Evolutionary conservation across 2,888 invertebrate species (phyloP).

Genomic region (Chalcis sispes): DNA sequence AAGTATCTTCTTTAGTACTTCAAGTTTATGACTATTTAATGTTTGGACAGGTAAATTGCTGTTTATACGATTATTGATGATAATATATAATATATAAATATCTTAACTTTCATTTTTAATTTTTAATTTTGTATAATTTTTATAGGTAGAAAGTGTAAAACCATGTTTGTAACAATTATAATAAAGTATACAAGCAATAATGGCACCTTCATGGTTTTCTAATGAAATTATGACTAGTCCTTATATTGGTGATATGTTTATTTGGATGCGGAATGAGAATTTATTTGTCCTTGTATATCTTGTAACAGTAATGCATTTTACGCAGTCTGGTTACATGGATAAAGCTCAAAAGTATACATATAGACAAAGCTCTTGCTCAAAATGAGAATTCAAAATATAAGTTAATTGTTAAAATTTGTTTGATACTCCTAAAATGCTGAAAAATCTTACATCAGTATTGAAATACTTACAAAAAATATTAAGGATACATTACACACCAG

Average conservation of each 20-base stretch:
- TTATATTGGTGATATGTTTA: slow-evolving; percentile 93
- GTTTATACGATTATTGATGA: too few species aligned
- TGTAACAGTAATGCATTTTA: slow-evolving; percentile 98
- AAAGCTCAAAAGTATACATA: slow-evolving; percentile 99
- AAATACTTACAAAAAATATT: too few species aligned
- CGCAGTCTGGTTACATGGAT: slow-evolving; percentile 99
- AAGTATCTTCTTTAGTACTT: too few species aligned
- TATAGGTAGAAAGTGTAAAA: too few species aligned
- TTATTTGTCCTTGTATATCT: slow-evolving; percentile 97
- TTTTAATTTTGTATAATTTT: slow-evolving; percentile 21
- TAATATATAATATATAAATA: too few species aligned
- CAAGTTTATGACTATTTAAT: too few species aligned
- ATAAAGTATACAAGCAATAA: slow-evolving; percentile 97
- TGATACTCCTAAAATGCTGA: too few species aligned
- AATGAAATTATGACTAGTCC: slow-evolving; percentile 90
- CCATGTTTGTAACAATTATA: slow-evolving; percentile 95
- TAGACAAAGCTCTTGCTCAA: slow-evolving; percentile 97
- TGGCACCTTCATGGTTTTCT: slow-evolving; percentile 90
- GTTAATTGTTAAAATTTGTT: too few species aligned
- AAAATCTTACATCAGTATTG: too few species aligned
- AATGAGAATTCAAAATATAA: slow-evolving; percentile 96
- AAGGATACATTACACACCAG: too few species aligned
- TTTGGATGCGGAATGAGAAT: slow-evolving; percentile 98
- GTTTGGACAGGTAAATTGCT: slow-evolving; percentile 83
- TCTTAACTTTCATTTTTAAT: too few species aligned